These are phyloP conservation scores for Nematopogon swammerdamellus DNA, from an alignment of 2,888 invertebrate species.

Conservation along the genomic window DNA sequence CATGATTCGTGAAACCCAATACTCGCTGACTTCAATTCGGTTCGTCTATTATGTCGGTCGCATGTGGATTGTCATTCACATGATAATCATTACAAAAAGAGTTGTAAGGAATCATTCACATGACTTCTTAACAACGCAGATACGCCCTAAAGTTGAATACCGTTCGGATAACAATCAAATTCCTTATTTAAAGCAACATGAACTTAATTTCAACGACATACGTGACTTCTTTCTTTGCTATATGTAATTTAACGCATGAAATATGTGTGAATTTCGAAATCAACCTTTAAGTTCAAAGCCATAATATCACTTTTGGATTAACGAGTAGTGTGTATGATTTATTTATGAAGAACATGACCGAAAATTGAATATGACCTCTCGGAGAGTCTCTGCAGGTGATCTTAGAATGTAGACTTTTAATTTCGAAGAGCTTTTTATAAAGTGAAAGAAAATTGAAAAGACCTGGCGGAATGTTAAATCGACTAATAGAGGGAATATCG, in stretches of 20 bases:
- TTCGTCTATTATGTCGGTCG: neutral
- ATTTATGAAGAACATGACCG: conserved; percentile 1
- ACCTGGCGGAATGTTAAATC: neutral
- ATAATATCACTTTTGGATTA: too few relatives aligned
- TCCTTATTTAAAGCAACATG: too few relatives aligned
- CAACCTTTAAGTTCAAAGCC: too few relatives aligned
- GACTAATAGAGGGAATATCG: neutral
- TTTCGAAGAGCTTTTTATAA: conserved; percentile 26
- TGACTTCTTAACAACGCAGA: conserved; percentile 44
- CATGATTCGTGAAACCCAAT: neutral
- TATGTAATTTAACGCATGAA: too few relatives aligned
- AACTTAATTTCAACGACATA: too few relatives aligned
- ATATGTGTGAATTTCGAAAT: too few relatives aligned
- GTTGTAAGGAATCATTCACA: conserved; percentile 48
- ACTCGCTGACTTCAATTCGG: neutral
- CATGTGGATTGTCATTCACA: conserved; percentile 40
- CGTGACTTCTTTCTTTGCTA: too few relatives aligned
- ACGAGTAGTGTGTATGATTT: neutral
- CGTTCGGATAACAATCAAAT: neutral
- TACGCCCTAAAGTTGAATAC: conserved; percentile 33
- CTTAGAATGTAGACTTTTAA: conserved; percentile 31
- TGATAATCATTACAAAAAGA: conserved; percentile 52
- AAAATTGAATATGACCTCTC: conserved; percentile 21
- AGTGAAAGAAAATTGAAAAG: conserved; percentile 12
- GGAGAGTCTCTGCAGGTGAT: conserved; percentile 45